A percentile compares a stretch with the other conserved stretches of the same genome.
Conservation (phyloP, 2,797 vertebrate species). For the Leontopithecus rosalia region DNA sequence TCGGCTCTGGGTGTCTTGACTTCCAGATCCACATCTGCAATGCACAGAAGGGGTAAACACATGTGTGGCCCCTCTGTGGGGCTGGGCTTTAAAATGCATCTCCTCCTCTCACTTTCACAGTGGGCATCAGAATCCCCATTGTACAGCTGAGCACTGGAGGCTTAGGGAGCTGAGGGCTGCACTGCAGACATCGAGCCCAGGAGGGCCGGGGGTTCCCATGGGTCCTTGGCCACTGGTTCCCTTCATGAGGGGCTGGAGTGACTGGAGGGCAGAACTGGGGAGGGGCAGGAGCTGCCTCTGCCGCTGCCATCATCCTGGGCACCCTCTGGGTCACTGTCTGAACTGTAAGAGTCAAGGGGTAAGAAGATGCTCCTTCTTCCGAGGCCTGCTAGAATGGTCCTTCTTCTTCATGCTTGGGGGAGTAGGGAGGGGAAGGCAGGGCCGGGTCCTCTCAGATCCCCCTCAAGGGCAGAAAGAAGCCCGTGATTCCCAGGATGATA, state of each 20-base stretch:
- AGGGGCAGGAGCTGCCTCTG: background rate
- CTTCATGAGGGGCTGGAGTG: fast-evolving
- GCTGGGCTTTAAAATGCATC: background rate
- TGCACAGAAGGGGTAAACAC: fast-evolving
- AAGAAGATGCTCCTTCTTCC: background rate
- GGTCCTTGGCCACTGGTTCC: background rate
- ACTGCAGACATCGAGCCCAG: background rate
- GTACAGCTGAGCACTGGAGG: fast-evolving
- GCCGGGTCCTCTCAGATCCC: fast-evolving
- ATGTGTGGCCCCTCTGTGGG: background rate
- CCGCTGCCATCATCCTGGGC: fast-evolving
- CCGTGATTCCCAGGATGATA: fast-evolving
- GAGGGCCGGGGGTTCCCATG: fast-evolving
- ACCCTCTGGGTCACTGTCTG: background rate
- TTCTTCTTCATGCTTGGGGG: background rate
- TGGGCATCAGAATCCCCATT: fast-evolving
- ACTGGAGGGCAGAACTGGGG: background rate
- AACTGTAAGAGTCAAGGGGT: background rate
- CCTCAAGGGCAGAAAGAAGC: background rate
- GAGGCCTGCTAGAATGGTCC: no score
- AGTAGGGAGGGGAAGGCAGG: fast-evolving
- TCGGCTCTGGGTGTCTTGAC: background rate
- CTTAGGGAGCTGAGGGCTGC: background rate
- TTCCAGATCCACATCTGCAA: background rate
- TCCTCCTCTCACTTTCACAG: background rate